Evolutionary conservation across 2,113 vertebrate genomes (phyloP).

Genomic region (Arvicanthis niloticus): DNA sequence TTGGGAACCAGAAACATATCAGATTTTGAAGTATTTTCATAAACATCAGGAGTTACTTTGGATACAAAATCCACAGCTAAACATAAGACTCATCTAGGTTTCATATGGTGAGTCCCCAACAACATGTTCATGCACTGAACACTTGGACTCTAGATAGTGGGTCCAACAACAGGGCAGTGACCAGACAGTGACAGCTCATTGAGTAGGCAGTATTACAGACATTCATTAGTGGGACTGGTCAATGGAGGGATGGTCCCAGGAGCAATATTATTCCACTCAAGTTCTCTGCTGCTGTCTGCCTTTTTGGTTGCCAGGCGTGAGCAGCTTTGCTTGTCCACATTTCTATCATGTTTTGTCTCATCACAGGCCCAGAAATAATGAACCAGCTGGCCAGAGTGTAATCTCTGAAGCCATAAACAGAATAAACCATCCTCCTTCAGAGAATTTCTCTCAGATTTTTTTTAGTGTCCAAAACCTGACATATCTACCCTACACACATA

Average conservation of each 20-base stretch:
- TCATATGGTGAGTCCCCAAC: background rate
- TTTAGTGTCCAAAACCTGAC: background rate
- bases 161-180: background rate
- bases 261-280: background rate
- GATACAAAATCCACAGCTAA: background rate
- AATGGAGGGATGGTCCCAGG: background rate
- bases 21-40: background rate
- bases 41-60: background rate
- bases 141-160: background rate
- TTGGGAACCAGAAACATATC: background rate
- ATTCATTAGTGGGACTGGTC: background rate
- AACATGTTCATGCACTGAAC: background rate
- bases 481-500: background rate
- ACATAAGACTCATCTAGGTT: background rate
- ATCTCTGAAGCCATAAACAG: background rate
- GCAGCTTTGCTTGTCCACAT: background rate
- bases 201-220: background rate
- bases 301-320: background rate
- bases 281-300: background rate
- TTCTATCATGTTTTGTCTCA: background rate
- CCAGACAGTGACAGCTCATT: background rate
- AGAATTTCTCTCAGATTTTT: background rate
- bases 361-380: background rate
- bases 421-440: background rate
- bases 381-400: background rate